phyloP scores from a whole-genome alignment of 2,888 invertebrate genomes.

The Lamellibrachia columna region DNA sequence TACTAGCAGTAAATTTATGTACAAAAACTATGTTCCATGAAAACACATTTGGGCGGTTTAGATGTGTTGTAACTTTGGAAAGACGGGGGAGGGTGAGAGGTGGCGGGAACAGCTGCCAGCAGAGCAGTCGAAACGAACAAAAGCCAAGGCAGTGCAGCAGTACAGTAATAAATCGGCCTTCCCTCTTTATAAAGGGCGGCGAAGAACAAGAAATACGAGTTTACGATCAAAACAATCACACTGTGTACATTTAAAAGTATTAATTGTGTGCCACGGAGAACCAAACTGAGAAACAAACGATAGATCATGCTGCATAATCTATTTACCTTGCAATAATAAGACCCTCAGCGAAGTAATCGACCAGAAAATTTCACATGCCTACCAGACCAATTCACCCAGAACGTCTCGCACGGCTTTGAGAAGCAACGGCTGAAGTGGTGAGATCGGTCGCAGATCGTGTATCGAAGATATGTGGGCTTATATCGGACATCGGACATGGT shows the following conservation, averaged over 20 bases:
- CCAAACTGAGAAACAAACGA: neutral
- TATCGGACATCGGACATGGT: neutral
- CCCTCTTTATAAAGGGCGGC: too few relatives aligned
- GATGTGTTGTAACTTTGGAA: too few relatives aligned
- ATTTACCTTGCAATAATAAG: neutral
- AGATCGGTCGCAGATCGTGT: neutral
- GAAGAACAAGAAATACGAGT: too few relatives aligned
- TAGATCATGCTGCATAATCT: neutral
- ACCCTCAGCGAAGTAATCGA: neutral
- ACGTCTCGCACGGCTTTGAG: conserved; percentile 11
- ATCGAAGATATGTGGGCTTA: neutral
- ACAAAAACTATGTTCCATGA: too few relatives aligned
- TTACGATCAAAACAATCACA: too few relatives aligned
- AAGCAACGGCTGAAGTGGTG: neutral
- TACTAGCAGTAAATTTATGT: too few relatives aligned
- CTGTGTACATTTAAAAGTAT: neutral
- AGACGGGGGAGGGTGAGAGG: too few relatives aligned
- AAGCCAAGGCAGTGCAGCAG: too few relatives aligned
- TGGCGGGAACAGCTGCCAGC: too few relatives aligned
- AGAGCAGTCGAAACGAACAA: too few relatives aligned
- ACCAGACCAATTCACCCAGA: neutral
- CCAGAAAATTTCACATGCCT: neutral
- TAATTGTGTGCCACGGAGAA: neutral
- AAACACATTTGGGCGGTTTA: too few relatives aligned
- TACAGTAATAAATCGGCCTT: too few relatives aligned